These are phyloP conservation scores for Polia nebulosa DNA, from an alignment of 2,888 invertebrate genomes.

Conservation along the genomic window DNA sequence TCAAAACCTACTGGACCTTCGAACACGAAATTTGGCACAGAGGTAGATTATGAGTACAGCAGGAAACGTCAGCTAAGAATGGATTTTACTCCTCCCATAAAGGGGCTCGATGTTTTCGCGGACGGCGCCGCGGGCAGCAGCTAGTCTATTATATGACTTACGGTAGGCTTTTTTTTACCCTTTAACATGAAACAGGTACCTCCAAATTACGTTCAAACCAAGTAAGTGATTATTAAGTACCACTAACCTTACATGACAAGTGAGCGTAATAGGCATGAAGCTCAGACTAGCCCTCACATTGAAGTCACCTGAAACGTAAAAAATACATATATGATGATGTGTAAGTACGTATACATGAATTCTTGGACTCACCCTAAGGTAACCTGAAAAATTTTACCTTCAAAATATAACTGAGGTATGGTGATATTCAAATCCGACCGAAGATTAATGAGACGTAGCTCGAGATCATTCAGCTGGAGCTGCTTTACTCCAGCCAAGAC, in stretches of 20 bases:
- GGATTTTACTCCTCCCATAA: too few species aligned
- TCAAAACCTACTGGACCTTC: too few species aligned
- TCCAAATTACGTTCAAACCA: not conserved
- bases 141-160: not conserved
- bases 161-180: not conserved
- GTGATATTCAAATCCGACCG: slow-evolving; percentile 43
- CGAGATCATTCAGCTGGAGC: slow-evolving; percentile 14
- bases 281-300: slow-evolving; percentile 19
- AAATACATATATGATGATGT: not conserved
- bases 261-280: slow-evolving; percentile 20
- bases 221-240: not conserved
- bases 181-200: not conserved
- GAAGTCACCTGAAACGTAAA: slow-evolving; percentile 46
- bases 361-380: not conserved
- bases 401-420: slow-evolving; percentile 36
- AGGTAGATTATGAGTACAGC: too few species aligned
- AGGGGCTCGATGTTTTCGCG: too few species aligned
- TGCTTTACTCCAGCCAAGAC: slow-evolving; percentile 35
- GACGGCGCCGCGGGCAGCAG: too few species aligned
- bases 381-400: slow-evolving; percentile 39
- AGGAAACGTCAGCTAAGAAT: too few species aligned
- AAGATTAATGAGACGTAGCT: slow-evolving; percentile 42
- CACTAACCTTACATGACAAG: slow-evolving; percentile 48
- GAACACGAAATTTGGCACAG: too few species aligned
- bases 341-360: not conserved